A percentile compares a stretch with the other conserved stretches of the same genome.
Conservation (phyloP, 2,888 invertebrate genomes). For the Anodontia alba region DNA sequence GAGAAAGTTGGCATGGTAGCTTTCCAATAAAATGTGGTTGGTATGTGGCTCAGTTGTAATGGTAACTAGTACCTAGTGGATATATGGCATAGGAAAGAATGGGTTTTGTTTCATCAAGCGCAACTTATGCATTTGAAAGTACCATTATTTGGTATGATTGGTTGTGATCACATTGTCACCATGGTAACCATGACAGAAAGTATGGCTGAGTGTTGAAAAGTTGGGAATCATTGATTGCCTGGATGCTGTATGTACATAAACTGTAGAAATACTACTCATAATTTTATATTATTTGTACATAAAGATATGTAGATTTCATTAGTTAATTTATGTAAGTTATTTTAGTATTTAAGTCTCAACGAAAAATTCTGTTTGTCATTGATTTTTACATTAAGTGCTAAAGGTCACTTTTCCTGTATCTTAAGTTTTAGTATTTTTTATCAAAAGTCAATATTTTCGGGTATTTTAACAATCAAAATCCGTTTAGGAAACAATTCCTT, state of each 20-base stretch:
- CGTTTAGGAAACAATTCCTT: no score
- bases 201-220: neutral
- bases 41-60: no score
- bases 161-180: neutral
- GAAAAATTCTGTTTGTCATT: constrained; percentile 34
- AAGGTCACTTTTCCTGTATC: neutral
- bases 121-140: no score
- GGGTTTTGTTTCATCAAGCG: no score
- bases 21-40: no score
- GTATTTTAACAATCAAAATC: no score
- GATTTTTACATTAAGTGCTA: constrained; percentile 39
- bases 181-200: neutral
- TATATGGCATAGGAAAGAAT: no score
- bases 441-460: no score
- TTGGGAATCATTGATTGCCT: neutral
- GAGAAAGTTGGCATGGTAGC: no score
- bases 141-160: neutral
- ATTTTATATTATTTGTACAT: constrained; percentile 8
- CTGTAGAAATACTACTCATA: constrained; percentile 6
- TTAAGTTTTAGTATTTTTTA: no score
- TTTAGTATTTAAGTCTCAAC: constrained; percentile 49
- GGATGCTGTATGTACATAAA: neutral
- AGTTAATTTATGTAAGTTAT: constrained; percentile 61
- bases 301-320: constrained; percentile 22
- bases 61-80: no score